Evolutionary conservation across 2,113 vertebrate species (phyloP).

Genomic region (Chaetodon auriga): DNA sequence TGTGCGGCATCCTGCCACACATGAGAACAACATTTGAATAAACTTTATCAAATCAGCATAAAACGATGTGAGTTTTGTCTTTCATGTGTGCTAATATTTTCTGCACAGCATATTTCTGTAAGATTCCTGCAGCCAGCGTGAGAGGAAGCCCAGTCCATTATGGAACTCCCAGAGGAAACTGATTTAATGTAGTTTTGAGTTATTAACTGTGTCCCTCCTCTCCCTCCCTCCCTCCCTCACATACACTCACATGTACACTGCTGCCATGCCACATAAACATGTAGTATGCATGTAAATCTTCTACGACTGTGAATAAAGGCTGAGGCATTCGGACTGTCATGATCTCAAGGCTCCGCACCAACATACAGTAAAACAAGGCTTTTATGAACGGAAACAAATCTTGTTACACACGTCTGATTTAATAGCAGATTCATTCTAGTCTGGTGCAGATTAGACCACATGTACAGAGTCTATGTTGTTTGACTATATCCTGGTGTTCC

Average conservation of each 20-base stretch:
- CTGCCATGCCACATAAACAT: background rate
- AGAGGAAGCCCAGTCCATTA: conserved; percentile 51
- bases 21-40: background rate
- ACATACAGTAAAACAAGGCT: background rate
- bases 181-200: conserved; percentile 38
- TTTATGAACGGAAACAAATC: background rate
- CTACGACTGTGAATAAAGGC: background rate
- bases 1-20: no score
- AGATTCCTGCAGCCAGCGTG: conserved; percentile 26
- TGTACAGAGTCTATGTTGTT: background rate
- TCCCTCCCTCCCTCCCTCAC: background rate
- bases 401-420: background rate
- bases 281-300: background rate
- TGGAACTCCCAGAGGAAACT: conserved; percentile 53
- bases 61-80: background rate
- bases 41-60: background rate
- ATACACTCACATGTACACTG: background rate
- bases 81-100: background rate
- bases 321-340: background rate
- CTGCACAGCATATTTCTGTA: background rate
- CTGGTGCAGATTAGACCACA: background rate
- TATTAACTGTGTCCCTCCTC: conserved; percentile 15
- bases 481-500: no score
- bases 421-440: background rate
- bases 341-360: background rate